Evolutionary conservation across 2,888 invertebrate species (phyloP).

Genomic region (Ommatoiulus sabulosus): DNA sequence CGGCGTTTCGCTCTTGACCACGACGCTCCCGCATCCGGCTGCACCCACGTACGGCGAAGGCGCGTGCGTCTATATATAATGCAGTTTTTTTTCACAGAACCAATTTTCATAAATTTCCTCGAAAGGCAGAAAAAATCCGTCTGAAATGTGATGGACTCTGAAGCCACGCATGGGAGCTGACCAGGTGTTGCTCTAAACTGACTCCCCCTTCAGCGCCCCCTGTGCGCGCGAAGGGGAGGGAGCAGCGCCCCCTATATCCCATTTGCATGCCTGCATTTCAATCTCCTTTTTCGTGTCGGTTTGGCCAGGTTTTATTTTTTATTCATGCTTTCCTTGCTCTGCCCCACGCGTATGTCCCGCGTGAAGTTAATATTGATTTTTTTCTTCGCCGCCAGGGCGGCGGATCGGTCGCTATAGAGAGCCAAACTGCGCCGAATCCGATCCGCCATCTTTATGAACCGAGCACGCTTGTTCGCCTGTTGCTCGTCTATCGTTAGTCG

Average conservation of each 20-base stretch:
- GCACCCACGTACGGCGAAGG: not conserved
- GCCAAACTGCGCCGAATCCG: too few species aligned
- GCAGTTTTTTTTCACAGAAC: constrained; percentile 7
- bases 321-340: not conserved
- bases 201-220: not conserved
- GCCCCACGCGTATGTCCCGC: too few species aligned
- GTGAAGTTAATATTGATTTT: too few species aligned
- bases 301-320: not conserved
- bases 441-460: too few species aligned
- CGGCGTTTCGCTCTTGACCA: not conserved
- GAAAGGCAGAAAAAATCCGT: not conserved
- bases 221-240: not conserved
- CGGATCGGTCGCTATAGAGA: too few species aligned
- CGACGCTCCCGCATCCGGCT: constrained; percentile 4
- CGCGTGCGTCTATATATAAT: not conserved
- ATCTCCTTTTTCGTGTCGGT: too few species aligned
- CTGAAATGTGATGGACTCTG: constrained; percentile 35
- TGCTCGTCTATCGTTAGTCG: too few species aligned
- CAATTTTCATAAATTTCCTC: constrained; percentile 25
- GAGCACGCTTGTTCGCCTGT: too few species aligned
- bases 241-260: not conserved
- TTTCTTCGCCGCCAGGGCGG: too few species aligned
- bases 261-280: not conserved
- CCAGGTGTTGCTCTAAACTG: not conserved
- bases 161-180: constrained; percentile 40